These are phyloP conservation scores for Polypedilum pembai DNA, from an alignment of 1,140 invertebrate species.

Conservation along the genomic window DNA sequence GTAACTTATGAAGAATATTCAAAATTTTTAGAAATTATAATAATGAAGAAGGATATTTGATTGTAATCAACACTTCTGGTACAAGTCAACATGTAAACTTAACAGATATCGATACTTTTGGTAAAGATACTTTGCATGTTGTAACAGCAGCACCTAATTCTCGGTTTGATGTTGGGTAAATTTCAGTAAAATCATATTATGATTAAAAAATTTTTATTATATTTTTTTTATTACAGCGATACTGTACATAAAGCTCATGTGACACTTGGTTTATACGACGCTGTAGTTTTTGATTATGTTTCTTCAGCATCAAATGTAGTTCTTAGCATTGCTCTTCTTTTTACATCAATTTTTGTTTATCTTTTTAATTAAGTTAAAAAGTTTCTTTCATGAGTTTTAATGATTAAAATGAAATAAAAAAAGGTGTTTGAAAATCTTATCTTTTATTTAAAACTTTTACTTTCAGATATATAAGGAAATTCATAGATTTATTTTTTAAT, in stretches of 20 bases:
- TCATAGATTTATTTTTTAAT: too few species aligned
- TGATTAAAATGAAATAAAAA: too few species aligned
- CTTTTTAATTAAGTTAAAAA: background rate
- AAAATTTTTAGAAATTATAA: background rate
- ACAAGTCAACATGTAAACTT: background rate
- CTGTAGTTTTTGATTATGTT: background rate
- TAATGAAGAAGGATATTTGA: background rate
- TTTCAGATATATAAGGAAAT: too few species aligned
- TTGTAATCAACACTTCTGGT: background rate
- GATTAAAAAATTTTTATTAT: background rate
- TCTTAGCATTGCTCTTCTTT: background rate
- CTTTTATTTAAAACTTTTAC: too few species aligned
- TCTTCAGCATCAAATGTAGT: background rate
- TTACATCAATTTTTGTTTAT: background rate
- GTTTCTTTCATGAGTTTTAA: too few species aligned
- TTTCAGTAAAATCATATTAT: background rate
- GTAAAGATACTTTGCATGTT: background rate
- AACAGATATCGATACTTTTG: background rate
- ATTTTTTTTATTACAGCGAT: background rate
- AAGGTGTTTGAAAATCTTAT: too few species aligned
- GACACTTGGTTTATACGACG: background rate
- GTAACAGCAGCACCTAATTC: background rate
- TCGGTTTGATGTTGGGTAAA: background rate
- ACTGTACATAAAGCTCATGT: background rate
- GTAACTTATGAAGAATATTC: background rate